Evolutionary conservation across 2,113 vertebrate species (phyloP), one percentile per base, ranked within the genome.

Genomic region (Propithecus coquereli): DNA sequence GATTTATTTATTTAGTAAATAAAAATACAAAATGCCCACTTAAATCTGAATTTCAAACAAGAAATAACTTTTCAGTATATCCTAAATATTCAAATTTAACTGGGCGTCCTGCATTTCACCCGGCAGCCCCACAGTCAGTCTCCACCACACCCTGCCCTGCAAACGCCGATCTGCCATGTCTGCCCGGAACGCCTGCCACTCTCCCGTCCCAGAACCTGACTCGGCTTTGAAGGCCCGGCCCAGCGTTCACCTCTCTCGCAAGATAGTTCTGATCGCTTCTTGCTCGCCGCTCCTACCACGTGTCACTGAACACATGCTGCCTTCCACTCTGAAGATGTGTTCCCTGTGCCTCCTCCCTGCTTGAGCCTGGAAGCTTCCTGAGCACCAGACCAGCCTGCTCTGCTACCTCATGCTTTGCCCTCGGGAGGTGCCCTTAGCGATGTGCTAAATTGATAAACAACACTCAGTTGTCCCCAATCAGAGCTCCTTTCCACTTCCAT

Each of bases 31-130:
- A 74, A 61, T 30, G 12, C 37, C 40, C 40, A 27, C 66, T 63
- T 92, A 71, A 73, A 86, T 79, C 73, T 57, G 25, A 90, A 77
- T 79, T 95, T 93, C 59, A 77, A 65, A 66, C 66, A 70, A 54
- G 59, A 70, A 57, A 61, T 45, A 30, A 34, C 12, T 22, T 73
- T 91, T 74, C 84, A 70, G n/a, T 47, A 10, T 50, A 77, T 13
- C 37, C 30, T 37, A 73, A 76, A 83, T 65, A 81, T 73, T 43
- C 40, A 4, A 17, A 68, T 47, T 37, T 93, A 85, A 79, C 34
- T 17, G 52, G 47, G 32, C 2, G 17, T 47, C 61, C 43, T 91
- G 0, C 80, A 57, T 40, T 68, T 87, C 61, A 43, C 79, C 43
- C 59, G 52, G 57, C 47, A 73, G 20, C 14, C 50, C 43, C 76